Evolutionary conservation across 2,888 invertebrate species (phyloP).

Genomic region (Odontocerum albicorne): DNA sequence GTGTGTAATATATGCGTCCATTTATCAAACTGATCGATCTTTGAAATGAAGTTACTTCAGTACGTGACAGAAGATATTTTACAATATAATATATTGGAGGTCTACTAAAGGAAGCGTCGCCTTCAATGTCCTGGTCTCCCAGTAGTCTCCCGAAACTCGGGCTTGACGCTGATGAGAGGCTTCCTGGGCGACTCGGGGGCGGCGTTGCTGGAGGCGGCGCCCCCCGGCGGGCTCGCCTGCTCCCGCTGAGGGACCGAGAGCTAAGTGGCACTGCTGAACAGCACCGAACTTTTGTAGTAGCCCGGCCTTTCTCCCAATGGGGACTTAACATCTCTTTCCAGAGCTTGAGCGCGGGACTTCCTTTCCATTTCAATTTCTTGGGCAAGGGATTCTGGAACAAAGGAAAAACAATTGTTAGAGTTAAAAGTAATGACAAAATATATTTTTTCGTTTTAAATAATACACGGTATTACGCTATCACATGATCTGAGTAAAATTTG

Average conservation of each 20-base stretch:
- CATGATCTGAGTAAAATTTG: no score
- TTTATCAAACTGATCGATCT: no score
- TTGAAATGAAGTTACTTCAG: no score
- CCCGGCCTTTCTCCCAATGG: slow-evolving; percentile 79
- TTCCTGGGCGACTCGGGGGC: slow-evolving; percentile 49
- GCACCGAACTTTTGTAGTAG: slow-evolving; percentile 88
- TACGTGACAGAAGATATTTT: no score
- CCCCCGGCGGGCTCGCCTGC: slow-evolving; percentile 30
- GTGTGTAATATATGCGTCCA: no score
- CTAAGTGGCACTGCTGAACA: slow-evolving; percentile 86
- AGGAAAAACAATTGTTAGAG: slow-evolving; percentile 21
- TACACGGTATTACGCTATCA: background rate
- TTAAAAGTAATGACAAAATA: background rate
- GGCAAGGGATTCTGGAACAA: slow-evolving; percentile 74
- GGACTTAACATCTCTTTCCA: slow-evolving; percentile 84
- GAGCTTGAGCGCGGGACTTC: slow-evolving; percentile 76
- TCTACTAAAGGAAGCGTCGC: no score
- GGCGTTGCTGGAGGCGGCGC: slow-evolving; percentile 42
- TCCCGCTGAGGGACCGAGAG: slow-evolving; percentile 40
- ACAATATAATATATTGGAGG: no score
- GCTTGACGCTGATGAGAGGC: slow-evolving; percentile 59
- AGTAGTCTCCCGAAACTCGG: slow-evolving; percentile 51
- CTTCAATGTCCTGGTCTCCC: slow-evolving; percentile 15
- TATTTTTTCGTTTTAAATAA: background rate
- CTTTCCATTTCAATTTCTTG: slow-evolving; percentile 88